These are phyloP conservation scores for Cryptophagus acutangulus DNA, from an alignment of 2,888 invertebrate genomes.

Conservation along the genomic window DNA sequence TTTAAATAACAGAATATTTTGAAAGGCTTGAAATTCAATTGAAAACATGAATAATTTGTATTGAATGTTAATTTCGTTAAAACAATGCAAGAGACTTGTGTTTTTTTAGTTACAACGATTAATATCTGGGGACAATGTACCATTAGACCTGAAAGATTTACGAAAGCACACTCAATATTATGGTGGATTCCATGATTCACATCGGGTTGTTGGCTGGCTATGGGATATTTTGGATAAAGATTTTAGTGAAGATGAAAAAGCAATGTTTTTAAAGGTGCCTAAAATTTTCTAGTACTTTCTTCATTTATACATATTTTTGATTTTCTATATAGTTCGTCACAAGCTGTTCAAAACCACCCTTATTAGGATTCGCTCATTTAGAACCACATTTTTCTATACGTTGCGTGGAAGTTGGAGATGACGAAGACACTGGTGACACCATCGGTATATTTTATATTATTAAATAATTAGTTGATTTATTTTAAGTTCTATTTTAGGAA, in stretches of 20 bases:
- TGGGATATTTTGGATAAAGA: slow-evolving; percentile 98
- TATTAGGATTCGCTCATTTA: slow-evolving; percentile 91
- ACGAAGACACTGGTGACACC: slow-evolving; percentile 87
- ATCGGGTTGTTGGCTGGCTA: slow-evolving; percentile 95
- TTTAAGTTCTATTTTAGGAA: slow-evolving; percentile 56
- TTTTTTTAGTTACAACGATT: slow-evolving; percentile 73
- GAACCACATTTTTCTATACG: slow-evolving; percentile 98
- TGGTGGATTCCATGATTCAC: slow-evolving; percentile 98
- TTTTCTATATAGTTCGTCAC: slow-evolving; percentile 52
- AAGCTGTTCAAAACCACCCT: slow-evolving; percentile 94
- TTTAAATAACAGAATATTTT: too few species aligned
- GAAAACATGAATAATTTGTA: neutral
- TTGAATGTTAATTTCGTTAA: too few species aligned
- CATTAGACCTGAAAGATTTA: slow-evolving; percentile 82
- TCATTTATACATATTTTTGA: slow-evolving; percentile 7
- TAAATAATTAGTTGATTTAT: slow-evolving; percentile 1
- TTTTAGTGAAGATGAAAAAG: slow-evolving; percentile 86
- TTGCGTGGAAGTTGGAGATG: slow-evolving; percentile 98
- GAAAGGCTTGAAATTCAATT: slow-evolving; percentile 6
- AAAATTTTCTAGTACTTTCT: too few species aligned
- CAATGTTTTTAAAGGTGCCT: slow-evolving; percentile 85
- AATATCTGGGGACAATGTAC: slow-evolving; percentile 93
- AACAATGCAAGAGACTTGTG: too few species aligned
- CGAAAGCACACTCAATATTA: slow-evolving; percentile 95
- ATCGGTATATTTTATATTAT: slow-evolving; percentile 58